Evolutionary conservation across 2,888 invertebrate species (phyloP).

Genomic region (Mythimna ferrago): DNA sequence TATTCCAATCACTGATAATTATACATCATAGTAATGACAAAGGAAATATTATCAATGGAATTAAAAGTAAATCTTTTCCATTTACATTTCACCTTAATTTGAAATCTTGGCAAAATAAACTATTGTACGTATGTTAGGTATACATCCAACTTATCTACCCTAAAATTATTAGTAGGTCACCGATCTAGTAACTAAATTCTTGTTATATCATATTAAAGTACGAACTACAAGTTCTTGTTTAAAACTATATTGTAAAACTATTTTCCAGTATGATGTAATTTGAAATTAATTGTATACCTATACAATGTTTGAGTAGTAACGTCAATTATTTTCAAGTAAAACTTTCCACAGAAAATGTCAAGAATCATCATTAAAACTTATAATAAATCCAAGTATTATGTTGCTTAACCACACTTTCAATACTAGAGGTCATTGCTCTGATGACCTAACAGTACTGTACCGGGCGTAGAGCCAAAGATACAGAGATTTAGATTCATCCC

Average conservation of each 20-base stretch:
- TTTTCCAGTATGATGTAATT: not conserved
- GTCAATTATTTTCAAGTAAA: slow-evolving; percentile 16
- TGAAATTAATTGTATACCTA: slow-evolving; percentile 10
- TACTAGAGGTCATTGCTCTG: slow-evolving; percentile 72
- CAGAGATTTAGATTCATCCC: slow-evolving; percentile 81
- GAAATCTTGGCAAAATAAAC: no score
- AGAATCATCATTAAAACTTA: slow-evolving; percentile 4
- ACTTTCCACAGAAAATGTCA: not conserved
- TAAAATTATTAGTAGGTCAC: not conserved
- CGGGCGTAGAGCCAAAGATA: slow-evolving; percentile 79
- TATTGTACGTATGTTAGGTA: no score
- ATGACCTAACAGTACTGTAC: slow-evolving; percentile 72
- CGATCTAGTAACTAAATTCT: not conserved
- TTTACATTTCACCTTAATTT: no score
- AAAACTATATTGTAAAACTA: not conserved
- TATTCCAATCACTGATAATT: no score
- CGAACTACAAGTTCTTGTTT: not conserved
- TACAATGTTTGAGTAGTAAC: not conserved
- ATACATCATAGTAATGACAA: no score
- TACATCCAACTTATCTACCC: no score
- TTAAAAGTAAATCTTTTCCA: not conserved
- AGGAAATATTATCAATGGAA: not conserved
- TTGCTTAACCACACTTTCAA: slow-evolving; percentile 61
- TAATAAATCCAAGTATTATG: slow-evolving; percentile 16
- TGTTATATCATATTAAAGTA: not conserved